phyloP scores from a whole-genome alignment of 2,888 invertebrate species.

The Gerris lacustris region DNA sequence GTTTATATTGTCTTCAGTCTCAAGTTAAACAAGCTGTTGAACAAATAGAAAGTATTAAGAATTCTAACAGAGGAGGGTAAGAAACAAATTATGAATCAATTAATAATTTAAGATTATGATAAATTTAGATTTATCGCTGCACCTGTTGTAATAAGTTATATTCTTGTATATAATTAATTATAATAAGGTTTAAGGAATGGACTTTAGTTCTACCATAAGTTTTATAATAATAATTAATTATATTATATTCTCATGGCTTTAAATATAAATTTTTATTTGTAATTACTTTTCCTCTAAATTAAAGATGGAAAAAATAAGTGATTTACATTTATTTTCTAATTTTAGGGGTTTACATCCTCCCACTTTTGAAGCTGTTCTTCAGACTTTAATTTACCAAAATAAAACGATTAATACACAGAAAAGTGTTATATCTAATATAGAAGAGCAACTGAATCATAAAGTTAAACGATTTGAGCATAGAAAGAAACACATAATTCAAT shows the following conservation, averaged over 20 bases:
- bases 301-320: too few relatives aligned
- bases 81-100: conserved; percentile 32
- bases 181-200: too few relatives aligned
- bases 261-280: too few relatives aligned
- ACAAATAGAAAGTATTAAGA: conserved; percentile 45
- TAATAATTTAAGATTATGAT: conserved; percentile 11
- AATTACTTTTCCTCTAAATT: too few relatives aligned
- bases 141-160: too few relatives aligned
- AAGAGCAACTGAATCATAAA: neutral
- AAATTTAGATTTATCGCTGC: too few relatives aligned
- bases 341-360: neutral
- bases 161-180: too few relatives aligned
- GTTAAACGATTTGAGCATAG: neutral
- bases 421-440: neutral
- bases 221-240: too few relatives aligned
- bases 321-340: neutral
- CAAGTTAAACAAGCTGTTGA: conserved; percentile 60
- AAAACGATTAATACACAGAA: neutral
- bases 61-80: conserved; percentile 16
- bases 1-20: conserved; percentile 58
- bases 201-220: too few relatives aligned
- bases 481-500: neutral
- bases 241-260: too few relatives aligned
- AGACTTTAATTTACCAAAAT: neutral
- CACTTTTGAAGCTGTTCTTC: neutral